Conservation (phyloP, 2,888 invertebrate genomes). For the Chouioia cunea region DNA sequence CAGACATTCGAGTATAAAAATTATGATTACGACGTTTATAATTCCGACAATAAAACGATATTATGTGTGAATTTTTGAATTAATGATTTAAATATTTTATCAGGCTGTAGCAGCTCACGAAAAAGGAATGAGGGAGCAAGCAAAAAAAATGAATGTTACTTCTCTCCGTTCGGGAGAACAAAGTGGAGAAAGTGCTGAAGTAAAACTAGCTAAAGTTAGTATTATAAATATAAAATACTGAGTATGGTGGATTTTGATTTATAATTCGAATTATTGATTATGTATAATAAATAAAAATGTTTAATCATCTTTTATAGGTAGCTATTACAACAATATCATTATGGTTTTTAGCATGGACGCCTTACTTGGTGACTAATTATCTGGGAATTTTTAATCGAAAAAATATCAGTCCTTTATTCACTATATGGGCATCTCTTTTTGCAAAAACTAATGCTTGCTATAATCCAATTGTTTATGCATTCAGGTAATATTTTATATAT, state of each 20-base stretch:
- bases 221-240: not conserved
- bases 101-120: constrained; percentile 73
- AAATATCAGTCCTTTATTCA: constrained; percentile 82
- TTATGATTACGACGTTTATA: no score
- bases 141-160: constrained; percentile 77
- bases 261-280: constrained; percentile 33
- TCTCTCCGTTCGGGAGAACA: constrained; percentile 72
- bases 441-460: constrained; percentile 74
- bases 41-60: no score
- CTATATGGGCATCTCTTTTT: constrained; percentile 91
- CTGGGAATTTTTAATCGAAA: constrained; percentile 82
- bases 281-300: no score
- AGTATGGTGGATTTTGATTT: constrained; percentile 50
- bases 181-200: constrained; percentile 71
- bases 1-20: no score
- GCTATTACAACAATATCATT: constrained; percentile 75
- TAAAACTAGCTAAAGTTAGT: constrained; percentile 72
- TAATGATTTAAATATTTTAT: not conserved
- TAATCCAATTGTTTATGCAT: constrained; percentile 73
- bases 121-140: constrained; percentile 73
- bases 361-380: constrained; percentile 82
- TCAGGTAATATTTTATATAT: constrained; percentile 59
- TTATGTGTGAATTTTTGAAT: no score
- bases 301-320: constrained; percentile 63
- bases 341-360: constrained; percentile 79